A percentile compares a stretch with the other conserved stretches of the same genome.
Evolutionary conservation across 1,140 invertebrate species (phyloP).

Genomic region (Patella vulgata): DNA sequence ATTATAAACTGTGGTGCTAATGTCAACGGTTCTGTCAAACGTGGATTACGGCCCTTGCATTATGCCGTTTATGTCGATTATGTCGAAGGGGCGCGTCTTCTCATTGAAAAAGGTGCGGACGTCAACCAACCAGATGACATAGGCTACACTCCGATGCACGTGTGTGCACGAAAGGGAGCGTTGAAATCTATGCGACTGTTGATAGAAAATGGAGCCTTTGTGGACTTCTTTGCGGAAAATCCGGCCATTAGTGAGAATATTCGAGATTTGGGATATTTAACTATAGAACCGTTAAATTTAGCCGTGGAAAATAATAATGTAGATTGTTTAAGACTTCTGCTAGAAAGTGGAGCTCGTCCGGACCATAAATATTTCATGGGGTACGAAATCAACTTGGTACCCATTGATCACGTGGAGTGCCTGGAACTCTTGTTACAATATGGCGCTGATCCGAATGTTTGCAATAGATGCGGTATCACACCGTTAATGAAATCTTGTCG

Average conservation of each 20-base stretch:
- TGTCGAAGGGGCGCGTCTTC: constrained; percentile 76
- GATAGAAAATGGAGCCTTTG: constrained; percentile 80
- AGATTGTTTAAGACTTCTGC: constrained; percentile 73
- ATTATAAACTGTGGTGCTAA: constrained; percentile 50
- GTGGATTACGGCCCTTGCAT: constrained; percentile 85
- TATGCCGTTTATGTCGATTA: constrained; percentile 90
- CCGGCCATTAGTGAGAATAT: constrained; percentile 33
- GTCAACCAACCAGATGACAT: constrained; percentile 89
- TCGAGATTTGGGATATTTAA: constrained; percentile 49
- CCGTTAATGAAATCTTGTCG: constrained; percentile 78
- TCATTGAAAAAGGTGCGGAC: constrained; percentile 74
- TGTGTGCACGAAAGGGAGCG: constrained; percentile 86
- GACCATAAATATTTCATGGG: constrained; percentile 82
- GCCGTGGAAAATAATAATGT: constrained; percentile 88
- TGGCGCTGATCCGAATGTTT: constrained; percentile 86
- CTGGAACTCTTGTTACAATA: constrained; percentile 83
- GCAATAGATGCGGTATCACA: constrained; percentile 76
- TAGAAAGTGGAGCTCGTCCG: constrained; percentile 77
- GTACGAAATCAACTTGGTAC: constrained; percentile 86
- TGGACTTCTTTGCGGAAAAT: constrained; percentile 74
- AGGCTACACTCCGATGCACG: constrained; percentile 88
- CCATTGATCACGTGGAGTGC: constrained; percentile 78
- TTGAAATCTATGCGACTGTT: constrained; percentile 72
- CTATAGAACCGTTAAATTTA: constrained; percentile 59
- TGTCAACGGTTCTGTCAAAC: constrained; percentile 67